Conservation (phyloP, 2,797 vertebrate genomes). For the Ctenochaetus hawaiiensis region DNA sequence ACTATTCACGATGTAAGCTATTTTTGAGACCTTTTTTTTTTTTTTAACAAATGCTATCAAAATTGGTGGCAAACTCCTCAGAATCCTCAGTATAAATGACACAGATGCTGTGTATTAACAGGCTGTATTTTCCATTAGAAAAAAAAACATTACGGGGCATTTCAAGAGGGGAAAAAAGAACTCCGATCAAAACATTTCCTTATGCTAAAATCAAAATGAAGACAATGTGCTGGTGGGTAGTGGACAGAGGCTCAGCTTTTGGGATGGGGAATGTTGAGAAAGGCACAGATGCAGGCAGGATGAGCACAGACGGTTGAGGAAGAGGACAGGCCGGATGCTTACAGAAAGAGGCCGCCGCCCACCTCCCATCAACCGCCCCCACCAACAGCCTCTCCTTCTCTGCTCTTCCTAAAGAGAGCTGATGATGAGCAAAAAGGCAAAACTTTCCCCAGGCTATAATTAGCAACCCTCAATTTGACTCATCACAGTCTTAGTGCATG, state of each 20-base stretch:
- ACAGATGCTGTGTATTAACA: too few species aligned
- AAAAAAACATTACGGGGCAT: too few species aligned
- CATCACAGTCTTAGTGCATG: slow-evolving; percentile 52
- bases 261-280: slow-evolving; percentile 39
- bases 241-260: slow-evolving; percentile 17
- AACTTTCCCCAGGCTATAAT: slow-evolving; percentile 78
- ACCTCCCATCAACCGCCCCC: slow-evolving; percentile 15
- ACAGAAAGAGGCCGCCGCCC: slow-evolving; percentile 52
- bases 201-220: not conserved
- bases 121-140: too few species aligned
- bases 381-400: slow-evolving; percentile 45
- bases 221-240: slow-evolving; percentile 9
- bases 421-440: slow-evolving; percentile 63
- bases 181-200: not conserved
- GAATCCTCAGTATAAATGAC: too few species aligned
- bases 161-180: not conserved
- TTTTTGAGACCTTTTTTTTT: too few species aligned
- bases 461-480: slow-evolving; percentile 80
- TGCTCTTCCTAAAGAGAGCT: slow-evolving; percentile 61
- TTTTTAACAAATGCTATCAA: too few species aligned
- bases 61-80: too few species aligned
- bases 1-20: too few species aligned
- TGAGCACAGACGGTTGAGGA: slow-evolving; percentile 30
- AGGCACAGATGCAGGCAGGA: slow-evolving; percentile 57
- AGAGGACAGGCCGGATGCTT: slow-evolving; percentile 63